Evolutionary conservation across 1,140 invertebrate species (phyloP).

Genomic region (Ceratina australensis): DNA sequence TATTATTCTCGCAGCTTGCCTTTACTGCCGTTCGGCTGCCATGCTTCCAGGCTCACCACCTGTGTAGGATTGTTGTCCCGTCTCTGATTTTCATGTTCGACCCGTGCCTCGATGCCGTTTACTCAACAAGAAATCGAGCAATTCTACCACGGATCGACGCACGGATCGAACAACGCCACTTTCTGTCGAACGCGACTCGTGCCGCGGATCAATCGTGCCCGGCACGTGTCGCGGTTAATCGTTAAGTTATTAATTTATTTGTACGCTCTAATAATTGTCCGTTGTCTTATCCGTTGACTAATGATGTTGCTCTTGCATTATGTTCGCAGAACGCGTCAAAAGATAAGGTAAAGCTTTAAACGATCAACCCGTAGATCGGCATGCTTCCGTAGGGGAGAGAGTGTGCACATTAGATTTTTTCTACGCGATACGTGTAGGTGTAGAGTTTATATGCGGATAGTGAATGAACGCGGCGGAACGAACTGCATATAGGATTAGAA

Average conservation of each 20-base stretch:
- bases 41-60: conserved; percentile 60
- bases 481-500: conserved; percentile 24
- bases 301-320: conserved; percentile 76
- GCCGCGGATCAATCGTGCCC: not conserved
- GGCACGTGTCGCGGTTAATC: conserved; percentile 43
- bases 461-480: conserved; percentile 13
- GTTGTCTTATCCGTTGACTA: conserved; percentile 68
- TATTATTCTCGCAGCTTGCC: conserved; percentile 56
- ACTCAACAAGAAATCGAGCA: not conserved
- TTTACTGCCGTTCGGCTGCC: conserved; percentile 57
- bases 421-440: not conserved
- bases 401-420: conserved; percentile 17
- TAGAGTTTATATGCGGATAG: conserved; percentile 22
- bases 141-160: conserved; percentile 23
- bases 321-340: conserved; percentile 77
- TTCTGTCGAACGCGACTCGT: conserved; percentile 37
- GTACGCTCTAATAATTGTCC: conserved; percentile 66
- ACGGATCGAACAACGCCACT: conserved; percentile 16
- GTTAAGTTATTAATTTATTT: conserved; percentile 57
- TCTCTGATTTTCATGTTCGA: conserved; percentile 31
- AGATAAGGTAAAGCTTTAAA: conserved; percentile 77
- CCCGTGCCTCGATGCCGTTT: conserved; percentile 26
- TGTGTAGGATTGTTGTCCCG: conserved; percentile 59
- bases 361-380: conserved; percentile 62
- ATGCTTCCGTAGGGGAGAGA: conserved; percentile 49